phyloP scores from a whole-genome alignment of 2,113 vertebrate genomes.

The Leucoraja erinaceus region DNA sequence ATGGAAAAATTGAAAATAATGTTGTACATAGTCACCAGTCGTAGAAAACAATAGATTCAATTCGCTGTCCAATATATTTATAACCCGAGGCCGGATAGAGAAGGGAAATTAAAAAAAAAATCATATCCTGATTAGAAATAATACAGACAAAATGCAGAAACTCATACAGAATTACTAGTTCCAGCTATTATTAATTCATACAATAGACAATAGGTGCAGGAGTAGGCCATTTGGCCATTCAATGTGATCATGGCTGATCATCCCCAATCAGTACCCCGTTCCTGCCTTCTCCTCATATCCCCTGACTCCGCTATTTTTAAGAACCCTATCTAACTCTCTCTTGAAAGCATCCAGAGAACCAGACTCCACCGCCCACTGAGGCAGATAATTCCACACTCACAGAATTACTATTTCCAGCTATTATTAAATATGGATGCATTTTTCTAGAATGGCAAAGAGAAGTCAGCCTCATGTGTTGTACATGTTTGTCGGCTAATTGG shows the following conservation, averaged over 20 bases:
- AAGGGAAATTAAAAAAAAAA: background rate
- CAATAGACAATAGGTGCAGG: too few species aligned
- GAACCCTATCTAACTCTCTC: too few species aligned
- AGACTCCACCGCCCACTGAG: too few species aligned
- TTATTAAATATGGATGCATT: background rate
- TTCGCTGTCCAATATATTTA: background rate
- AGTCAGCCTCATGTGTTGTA: background rate
- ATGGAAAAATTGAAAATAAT: background rate
- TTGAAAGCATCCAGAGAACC: too few species aligned
- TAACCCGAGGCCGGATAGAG: background rate
- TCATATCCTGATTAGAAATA: background rate
- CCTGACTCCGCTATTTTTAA: too few species aligned
- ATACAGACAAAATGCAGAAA: background rate
- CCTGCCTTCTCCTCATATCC: too few species aligned
- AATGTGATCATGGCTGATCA: too few species aligned
- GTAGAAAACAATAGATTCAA: background rate
- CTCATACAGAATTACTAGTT: background rate
- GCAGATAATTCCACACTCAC: background rate
- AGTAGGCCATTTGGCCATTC: too few species aligned
- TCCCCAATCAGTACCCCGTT: too few species aligned
- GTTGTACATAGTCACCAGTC: background rate
- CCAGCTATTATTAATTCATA: background rate
- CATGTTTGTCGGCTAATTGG: too few species aligned
- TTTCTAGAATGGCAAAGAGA: background rate
- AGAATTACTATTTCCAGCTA: background rate